Evolutionary conservation across 2,888 invertebrate genomes (phyloP), one percentile per base, ranked within the genome.

Genomic region (Melangyna quadrimaculata): DNA sequence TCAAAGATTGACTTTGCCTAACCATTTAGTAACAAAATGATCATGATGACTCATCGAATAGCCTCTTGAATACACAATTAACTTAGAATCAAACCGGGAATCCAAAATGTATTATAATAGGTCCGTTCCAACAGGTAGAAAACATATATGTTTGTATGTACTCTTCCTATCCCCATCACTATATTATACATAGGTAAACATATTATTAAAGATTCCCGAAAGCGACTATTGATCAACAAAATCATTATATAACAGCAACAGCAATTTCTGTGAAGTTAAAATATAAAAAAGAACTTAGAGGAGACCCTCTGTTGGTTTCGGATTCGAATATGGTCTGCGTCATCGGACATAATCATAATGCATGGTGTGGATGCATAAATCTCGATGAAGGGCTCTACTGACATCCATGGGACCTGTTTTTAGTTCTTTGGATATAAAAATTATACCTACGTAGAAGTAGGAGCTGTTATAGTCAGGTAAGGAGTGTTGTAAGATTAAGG

Each of bases 191-290:
- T 12, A 48, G 3, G 1, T 3, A 19, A 1, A 10, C 5, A 14
- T 27, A 12, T 37, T 37, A 35, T 17, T 55, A 59, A 17, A 59
- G 35, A 22, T 59, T 22, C 22, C 59, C 59, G 37, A 59, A 57
- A 43, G 5, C 43, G n/a, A 43, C 43, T 63, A 40, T 63, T 27
- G 43, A 63, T 63, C 63, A 63, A 43, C 63, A 63, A 57, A 35
- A 19, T 35, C 59, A 63, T 63, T 63, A 43, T 63, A 63, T 63
- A 63, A 63, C 63, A 63, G n/a, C n/a, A n/a, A n/a, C n/a, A n/a
- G n/a, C 43, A 37, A 63, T 43, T 43, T 24, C 63, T 63, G 27
- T 63, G 63, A 63, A 63, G 10, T 40, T 35, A 12, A 57, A 32
- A 32, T 19, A 43, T 27, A 63, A 63, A 63, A 24, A 61, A 61